Conservation (phyloP, 2,888 invertebrate species). For the Anthrax anthrax region DNA sequence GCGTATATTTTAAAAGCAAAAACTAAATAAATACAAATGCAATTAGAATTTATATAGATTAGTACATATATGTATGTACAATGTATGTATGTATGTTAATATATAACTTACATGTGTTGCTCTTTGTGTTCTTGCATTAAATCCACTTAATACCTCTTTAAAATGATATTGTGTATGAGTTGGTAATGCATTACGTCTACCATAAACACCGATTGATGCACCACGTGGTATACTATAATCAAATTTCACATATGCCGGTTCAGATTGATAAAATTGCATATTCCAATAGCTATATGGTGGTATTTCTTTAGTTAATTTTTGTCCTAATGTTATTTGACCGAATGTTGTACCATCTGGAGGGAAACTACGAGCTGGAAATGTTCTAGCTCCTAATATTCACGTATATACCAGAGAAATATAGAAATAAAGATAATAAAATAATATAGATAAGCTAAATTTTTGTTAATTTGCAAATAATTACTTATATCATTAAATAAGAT, state of each 20-base stretch:
- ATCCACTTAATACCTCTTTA: conserved; percentile 81
- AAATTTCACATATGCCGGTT: conserved; percentile 86
- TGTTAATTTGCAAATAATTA: too few relatives aligned
- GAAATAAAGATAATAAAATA: too few relatives aligned
- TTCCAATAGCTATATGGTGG: conserved; percentile 94
- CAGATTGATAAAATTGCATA: conserved; percentile 91
- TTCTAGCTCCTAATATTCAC: conserved; percentile 58
- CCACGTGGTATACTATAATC: conserved; percentile 86
- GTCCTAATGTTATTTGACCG: conserved; percentile 75
- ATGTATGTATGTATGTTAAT: too few relatives aligned
- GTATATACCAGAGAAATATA: too few relatives aligned
- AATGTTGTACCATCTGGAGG: conserved; percentile 89
- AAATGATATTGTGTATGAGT: conserved; percentile 96
- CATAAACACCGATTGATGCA: conserved; percentile 89
- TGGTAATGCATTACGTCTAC: conserved; percentile 82
- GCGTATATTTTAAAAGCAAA: too few relatives aligned
- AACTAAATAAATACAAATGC: too few relatives aligned
- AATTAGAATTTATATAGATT: background rate
- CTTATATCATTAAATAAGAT: too few relatives aligned
- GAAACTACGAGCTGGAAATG: conserved; percentile 78
- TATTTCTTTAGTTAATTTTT: conserved; percentile 76
- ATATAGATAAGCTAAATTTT: too few relatives aligned
- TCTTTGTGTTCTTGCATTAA: conserved; percentile 69
- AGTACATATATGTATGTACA: conserved; percentile 10
- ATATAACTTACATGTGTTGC: conserved; percentile 83